These are phyloP conservation scores for Sphecodes monilicornis DNA, from an alignment of 2,888 invertebrate species.

Conservation along the genomic window DNA sequence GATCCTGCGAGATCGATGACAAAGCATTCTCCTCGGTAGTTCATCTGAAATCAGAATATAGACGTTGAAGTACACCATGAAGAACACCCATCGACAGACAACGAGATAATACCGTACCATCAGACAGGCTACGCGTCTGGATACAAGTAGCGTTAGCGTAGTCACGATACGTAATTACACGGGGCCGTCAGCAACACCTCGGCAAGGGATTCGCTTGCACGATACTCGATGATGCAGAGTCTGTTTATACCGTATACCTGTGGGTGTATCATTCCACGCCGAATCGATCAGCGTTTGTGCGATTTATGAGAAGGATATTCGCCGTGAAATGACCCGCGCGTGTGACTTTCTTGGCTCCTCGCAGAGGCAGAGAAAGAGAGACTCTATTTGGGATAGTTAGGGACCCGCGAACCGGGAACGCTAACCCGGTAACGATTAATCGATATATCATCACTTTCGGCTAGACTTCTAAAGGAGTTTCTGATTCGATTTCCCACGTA, in stretches of 20 bases:
- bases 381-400: slow-evolving; percentile 18
- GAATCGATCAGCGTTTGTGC: neutral
- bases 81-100: neutral
- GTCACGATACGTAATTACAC: slow-evolving; percentile 9
- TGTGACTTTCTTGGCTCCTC: neutral
- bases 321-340: neutral
- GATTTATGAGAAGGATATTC: neutral
- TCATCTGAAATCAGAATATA: neutral
- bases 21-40: neutral
- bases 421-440: neutral
- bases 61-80: neutral
- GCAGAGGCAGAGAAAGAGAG: neutral
- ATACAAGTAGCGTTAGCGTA: slow-evolving; percentile 52
- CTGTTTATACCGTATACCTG: slow-evolving; percentile 68
- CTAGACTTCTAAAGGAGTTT: slow-evolving; percentile 39
- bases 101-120: slow-evolving; percentile 41
- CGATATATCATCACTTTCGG: slow-evolving; percentile 1
- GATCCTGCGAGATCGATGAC: neutral
- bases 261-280: neutral
- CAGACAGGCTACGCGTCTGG: slow-evolving; percentile 52
- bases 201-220: slow-evolving; percentile 20
- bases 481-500: slow-evolving; percentile 77
- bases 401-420: neutral
- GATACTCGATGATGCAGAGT: slow-evolving; percentile 64
- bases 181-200: neutral